Percentiles rank a stretch among this genome's conserved stretches.
Evolutionary conservation across 1,140 invertebrate species (phyloP).

Genomic region (Achroia grisella): DNA sequence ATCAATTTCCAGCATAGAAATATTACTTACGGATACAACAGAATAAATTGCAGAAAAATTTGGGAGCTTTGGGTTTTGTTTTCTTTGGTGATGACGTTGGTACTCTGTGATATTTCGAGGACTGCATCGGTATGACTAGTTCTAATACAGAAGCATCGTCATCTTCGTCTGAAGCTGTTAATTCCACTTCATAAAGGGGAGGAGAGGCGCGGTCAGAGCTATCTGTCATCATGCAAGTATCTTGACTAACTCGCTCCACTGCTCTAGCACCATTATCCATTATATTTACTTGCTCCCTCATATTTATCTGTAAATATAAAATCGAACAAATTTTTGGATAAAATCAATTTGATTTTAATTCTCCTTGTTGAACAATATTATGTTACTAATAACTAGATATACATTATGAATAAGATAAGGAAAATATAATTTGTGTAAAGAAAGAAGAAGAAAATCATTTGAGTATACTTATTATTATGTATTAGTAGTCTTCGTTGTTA

Average conservation of each 20-base stretch:
- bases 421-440: no score
- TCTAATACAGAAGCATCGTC: constrained; percentile 55
- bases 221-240: constrained; percentile 1
- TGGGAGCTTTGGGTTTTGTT: constrained; percentile 11
- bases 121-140: constrained; percentile 49
- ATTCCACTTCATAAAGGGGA: constrained; percentile 53
- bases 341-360: no score
- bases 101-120: constrained; percentile 30
- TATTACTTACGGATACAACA: constrained; percentile 34
- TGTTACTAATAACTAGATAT: no score
- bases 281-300: background rate
- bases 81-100: constrained; percentile 26
- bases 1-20: no score
- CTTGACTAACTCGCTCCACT: background rate
- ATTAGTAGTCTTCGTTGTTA: no score
- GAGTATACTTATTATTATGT: no score
- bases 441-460: no score
- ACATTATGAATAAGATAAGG: no score
- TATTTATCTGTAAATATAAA: constrained; percentile 1
- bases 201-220: constrained; percentile 30
- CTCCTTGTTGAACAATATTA: no score
- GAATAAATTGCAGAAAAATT: constrained; percentile 23
- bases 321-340: no score
- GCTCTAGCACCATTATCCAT: background rate
- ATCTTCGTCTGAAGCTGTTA: constrained; percentile 60